Percentiles rank a stretch among this genome's conserved stretches.
Conservation (phyloP, 2,888 invertebrate genomes). For the Macrostomum cliftonense region DNA sequence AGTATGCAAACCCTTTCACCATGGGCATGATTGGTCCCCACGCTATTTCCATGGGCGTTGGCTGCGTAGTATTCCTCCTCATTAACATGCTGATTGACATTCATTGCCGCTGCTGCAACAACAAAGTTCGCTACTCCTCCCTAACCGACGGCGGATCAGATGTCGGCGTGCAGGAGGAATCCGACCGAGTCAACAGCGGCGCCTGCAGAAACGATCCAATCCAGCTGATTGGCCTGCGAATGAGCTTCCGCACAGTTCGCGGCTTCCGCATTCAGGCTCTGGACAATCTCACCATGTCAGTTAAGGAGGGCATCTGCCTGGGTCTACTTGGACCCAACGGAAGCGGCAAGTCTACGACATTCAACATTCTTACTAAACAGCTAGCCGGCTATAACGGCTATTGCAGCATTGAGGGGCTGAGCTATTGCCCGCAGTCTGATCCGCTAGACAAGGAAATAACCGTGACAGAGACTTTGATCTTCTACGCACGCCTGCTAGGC, state of each 20-base stretch:
- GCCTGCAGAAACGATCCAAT: slow-evolving; percentile 7
- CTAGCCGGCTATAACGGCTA: slow-evolving; percentile 25
- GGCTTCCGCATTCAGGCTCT: slow-evolving; percentile 25
- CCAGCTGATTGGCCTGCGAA: not conserved
- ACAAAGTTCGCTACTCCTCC: not conserved
- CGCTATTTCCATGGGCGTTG: slow-evolving; percentile 24
- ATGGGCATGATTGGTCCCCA: slow-evolving; percentile 28
- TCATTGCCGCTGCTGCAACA: not conserved
- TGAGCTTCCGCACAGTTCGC: slow-evolving; percentile 6
- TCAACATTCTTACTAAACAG: slow-evolving; percentile 37
- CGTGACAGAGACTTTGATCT: slow-evolving; percentile 29
- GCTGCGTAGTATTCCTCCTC: slow-evolving; percentile 31
- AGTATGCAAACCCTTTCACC: slow-evolving; percentile 29
- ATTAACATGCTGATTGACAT: slow-evolving; percentile 25
- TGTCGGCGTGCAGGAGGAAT: slow-evolving; percentile 12
- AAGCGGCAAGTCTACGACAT: slow-evolving; percentile 40
- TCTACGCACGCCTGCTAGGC: slow-evolving; percentile 35
- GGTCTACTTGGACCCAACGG: slow-evolving; percentile 39
- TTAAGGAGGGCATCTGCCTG: slow-evolving; percentile 38
- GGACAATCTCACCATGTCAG: slow-evolving; percentile 32
- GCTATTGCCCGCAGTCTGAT: slow-evolving; percentile 40
- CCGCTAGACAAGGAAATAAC: slow-evolving; percentile 37
- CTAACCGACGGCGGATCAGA: not conserved
- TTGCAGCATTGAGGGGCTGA: slow-evolving; percentile 27
- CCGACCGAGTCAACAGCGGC: slow-evolving; percentile 3